Conservation (phyloP, 2,888 invertebrate species). For the Drosophila subsilvestris region DNA sequence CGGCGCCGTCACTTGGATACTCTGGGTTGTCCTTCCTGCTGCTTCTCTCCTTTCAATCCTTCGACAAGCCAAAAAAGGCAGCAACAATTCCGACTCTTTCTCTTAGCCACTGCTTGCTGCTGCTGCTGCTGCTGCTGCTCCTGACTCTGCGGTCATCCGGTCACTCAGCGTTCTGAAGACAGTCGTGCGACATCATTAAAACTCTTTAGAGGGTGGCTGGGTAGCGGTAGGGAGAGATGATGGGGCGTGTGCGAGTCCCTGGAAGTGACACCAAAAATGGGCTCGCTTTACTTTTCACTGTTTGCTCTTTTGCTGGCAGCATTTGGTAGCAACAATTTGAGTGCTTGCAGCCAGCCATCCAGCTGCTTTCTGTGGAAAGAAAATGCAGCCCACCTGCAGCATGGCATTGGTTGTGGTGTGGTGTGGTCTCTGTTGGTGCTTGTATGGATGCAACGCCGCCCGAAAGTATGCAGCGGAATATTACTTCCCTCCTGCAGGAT, state of each 20-base stretch:
- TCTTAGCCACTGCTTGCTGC: not conserved
- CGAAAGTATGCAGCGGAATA: constrained; percentile 12
- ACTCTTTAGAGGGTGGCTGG: constrained; percentile 44
- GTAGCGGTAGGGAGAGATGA: not conserved
- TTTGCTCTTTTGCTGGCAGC: constrained; percentile 40
- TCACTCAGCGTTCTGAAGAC: constrained; percentile 66
- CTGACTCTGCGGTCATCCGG: constrained; percentile 65
- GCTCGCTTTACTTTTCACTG: constrained; percentile 69
- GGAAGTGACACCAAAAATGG: constrained; percentile 52
- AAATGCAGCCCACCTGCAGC: not conserved
- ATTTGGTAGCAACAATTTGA: constrained; percentile 47
- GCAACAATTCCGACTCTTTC: constrained; percentile 13
- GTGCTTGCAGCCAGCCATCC: constrained; percentile 10
- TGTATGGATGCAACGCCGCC: constrained; percentile 24
- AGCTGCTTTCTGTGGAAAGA: not conserved
- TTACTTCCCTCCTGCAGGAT: constrained; percentile 1
- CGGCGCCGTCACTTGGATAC: constrained; percentile 74
- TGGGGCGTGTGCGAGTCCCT: not conserved
- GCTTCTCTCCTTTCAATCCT: constrained; percentile 16
- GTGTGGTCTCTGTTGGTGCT: not conserved
- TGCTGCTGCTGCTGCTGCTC: constrained; percentile 2
- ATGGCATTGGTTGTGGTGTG: not conserved
- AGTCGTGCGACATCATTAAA: constrained; percentile 71
- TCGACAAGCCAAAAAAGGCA: constrained; percentile 32
- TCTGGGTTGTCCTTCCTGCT: constrained; percentile 6